A percentile compares a stretch with the other conserved stretches of the same genome.
phyloP scores from a whole-genome alignment of 2,888 invertebrate species.

The Coronaproctus castanopsis region DNA sequence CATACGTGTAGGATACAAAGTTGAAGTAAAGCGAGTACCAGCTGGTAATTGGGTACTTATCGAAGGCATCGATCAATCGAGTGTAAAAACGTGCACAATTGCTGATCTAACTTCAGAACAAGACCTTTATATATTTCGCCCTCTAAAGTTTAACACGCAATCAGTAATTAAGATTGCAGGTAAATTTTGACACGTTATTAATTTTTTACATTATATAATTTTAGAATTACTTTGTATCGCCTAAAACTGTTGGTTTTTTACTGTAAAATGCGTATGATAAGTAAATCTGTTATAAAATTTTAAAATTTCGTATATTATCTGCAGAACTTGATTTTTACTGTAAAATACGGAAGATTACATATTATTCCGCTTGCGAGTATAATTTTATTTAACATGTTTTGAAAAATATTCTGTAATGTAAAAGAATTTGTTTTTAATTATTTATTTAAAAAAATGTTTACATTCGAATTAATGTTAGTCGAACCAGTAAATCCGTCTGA shows the following conservation, averaged over 20 bases:
- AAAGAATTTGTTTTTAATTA: neutral
- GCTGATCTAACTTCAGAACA: constrained; percentile 58
- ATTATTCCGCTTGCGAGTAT: too few relatives aligned
- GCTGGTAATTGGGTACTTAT: constrained; percentile 98
- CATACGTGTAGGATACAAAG: constrained; percentile 45
- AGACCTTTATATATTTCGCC: constrained; percentile 83
- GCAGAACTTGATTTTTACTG: too few relatives aligned
- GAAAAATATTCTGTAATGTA: too few relatives aligned
- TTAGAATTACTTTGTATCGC: neutral
- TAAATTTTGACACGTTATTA: constrained; percentile 23
- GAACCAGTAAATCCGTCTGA: constrained; percentile 99
- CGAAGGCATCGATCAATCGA: constrained; percentile 95
- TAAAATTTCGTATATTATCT: too few relatives aligned
- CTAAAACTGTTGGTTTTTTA: neutral
- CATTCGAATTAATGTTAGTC: constrained; percentile 31
- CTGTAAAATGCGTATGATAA: neutral
- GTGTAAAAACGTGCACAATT: constrained; percentile 94
- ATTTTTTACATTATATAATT: neutral
- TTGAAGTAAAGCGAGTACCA: constrained; percentile 87
- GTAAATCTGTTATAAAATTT: too few relatives aligned
- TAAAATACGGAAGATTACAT: too few relatives aligned
- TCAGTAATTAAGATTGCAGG: constrained; percentile 91
- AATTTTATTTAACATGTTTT: too few relatives aligned
- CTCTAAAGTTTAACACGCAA: constrained; percentile 91
- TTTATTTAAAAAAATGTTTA: neutral